Conservation (phyloP, 2,888 invertebrate species). For the Xestia c-nigrum region DNA sequence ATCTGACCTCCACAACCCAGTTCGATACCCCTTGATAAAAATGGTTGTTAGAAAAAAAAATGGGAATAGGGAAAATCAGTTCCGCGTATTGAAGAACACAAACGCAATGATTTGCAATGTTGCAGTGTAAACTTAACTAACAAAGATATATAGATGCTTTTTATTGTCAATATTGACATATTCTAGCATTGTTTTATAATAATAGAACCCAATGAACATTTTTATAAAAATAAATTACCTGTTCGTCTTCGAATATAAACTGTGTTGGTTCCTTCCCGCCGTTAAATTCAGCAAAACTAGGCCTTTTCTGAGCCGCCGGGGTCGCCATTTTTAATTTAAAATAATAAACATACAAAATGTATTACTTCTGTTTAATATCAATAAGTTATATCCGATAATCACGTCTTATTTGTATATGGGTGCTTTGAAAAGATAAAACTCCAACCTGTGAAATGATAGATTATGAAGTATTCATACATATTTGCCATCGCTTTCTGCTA, state of each 20-base stretch:
- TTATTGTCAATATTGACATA: not conserved
- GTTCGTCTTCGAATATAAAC: constrained; percentile 76
- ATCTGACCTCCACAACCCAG: too few relatives aligned
- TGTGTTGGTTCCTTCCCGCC: constrained; percentile 59
- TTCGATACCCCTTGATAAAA: too few relatives aligned
- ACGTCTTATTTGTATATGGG: not conserved
- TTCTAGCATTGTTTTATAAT: not conserved
- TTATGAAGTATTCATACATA: not conserved
- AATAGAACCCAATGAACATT: not conserved
- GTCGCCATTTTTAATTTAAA: constrained; percentile 26
- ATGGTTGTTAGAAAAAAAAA: not conserved
- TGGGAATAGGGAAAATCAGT: not conserved
- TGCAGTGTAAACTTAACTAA: too few relatives aligned
- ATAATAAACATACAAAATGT: not conserved
- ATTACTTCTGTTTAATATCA: not conserved
- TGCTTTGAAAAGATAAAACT: constrained; percentile 18
- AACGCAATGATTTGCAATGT: not conserved
- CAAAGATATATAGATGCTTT: not conserved
- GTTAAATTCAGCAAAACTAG: constrained; percentile 54
- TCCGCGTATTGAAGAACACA: not conserved
- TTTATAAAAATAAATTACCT: constrained; percentile 63
- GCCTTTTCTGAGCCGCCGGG: not conserved
- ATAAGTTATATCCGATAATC: not conserved
- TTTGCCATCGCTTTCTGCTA: constrained; percentile 4
- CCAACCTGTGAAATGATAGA: not conserved